phyloP scores from a whole-genome alignment of 2,113 vertebrate species.

The human (Homo sapiens) region GRCh38 chr3:196457501-196458000 shows the following conservation, averaged over 20 bases:
- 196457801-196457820: neutral
- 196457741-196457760: neutral
- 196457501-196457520: too few relatives aligned
- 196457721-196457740: neutral
- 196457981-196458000: neutral
- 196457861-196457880: neutral
- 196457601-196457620: too few relatives aligned
- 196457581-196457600: too few relatives aligned
- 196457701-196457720: neutral
- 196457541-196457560: rapidly evolving
- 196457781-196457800: slow-evolving; percentile 33
- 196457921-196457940: too few relatives aligned
- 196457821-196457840: neutral
- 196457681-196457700: neutral
- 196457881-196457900: neutral
- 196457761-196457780: neutral
- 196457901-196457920: neutral
- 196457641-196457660: too few relatives aligned
- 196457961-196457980: too few relatives aligned
- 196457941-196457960: neutral
- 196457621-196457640: too few relatives aligned
- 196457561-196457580: too few relatives aligned
- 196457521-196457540: too few relatives aligned
- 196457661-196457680: too few relatives aligned
- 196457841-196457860: neutral